Base-by-base conservation (phyloP, 2,113 vertebrate genomes). In the Arenaria interpres region DNA sequence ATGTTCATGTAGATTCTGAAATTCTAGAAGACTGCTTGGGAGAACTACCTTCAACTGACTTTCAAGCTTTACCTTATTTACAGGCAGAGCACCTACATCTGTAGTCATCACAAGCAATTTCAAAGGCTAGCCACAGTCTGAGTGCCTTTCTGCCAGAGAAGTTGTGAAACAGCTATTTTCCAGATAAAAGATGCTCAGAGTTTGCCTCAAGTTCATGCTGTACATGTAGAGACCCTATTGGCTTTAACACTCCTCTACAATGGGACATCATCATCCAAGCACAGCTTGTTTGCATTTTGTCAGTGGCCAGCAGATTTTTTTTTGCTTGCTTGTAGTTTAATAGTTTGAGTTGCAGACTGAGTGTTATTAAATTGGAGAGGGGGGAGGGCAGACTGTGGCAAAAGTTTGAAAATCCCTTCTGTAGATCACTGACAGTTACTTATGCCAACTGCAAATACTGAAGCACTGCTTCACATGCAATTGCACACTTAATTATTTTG, bases 221-320 rank as follows among this genome's bases (percentile, higher is more conserved):
- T 21, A 33, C 18, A 30, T 0, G 0, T 12, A 27, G n/a, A 56
- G 9, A 54, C 22, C 27, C 71, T 35, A 18, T 10, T 16, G 43
- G 35, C n/a, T 57, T 56, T 50, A 32, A 43, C 7, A 12, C 18
- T 41, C 5, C 27, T 35, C 46, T 37, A 23, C 35, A 45, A 57
- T 33, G 24, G 20, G 37, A 63, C 19, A 27, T 20, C 12, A 28
- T 17, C 28, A 39, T 37, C n/a, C 69, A 54, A 28, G 53, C 24
- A 39, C 1, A 54, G 7, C 9, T 46, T 46, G 13, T 41, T 53
- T 43, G 10, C 9, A 16, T 25, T 16, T 8, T n/a, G 39, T 35
- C 51, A 45, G 27, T 27, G 25, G 45, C 21, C 39, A 71, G 78
- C 25, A 46, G 43, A 16, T n/a, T 37, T 27, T 48, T n/a, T 43